Conservation (phyloP, 2,888 invertebrate genomes). For the Acleris sparsana region DNA sequence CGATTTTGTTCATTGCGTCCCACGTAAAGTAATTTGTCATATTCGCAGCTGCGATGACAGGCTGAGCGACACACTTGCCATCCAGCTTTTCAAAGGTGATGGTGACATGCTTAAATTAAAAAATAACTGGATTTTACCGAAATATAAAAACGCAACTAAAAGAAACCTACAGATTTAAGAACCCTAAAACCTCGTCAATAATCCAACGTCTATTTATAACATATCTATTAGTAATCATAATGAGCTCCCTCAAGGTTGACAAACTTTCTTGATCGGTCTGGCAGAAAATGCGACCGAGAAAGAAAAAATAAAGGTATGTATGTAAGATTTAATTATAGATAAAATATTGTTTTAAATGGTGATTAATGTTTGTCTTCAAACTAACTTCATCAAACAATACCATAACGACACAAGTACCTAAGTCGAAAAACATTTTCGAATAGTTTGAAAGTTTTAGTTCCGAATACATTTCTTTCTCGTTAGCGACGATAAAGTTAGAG, state of each 20-base stretch:
- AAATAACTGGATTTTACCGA: too few species aligned
- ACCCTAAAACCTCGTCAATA: too few species aligned
- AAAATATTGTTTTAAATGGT: not conserved
- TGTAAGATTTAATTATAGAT: not conserved
- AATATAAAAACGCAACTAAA: too few species aligned
- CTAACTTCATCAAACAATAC: constrained; percentile 8
- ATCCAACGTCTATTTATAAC: too few species aligned
- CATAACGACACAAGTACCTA: constrained; percentile 24
- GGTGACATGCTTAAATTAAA: too few species aligned
- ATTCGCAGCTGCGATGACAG: constrained; percentile 12
- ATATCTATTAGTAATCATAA: not conserved
- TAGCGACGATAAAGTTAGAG: constrained; percentile 24
- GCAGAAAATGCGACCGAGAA: not conserved
- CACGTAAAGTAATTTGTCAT: constrained; percentile 8
- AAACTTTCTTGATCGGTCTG: not conserved
- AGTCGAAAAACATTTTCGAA: constrained; percentile 18
- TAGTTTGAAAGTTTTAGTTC: constrained; percentile 29
- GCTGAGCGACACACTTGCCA: constrained; percentile 5
- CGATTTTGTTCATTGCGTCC: constrained; percentile 7
- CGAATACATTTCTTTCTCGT: constrained; percentile 28
- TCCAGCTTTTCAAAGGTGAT: constrained; percentile 4
- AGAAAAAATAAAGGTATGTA: not conserved
- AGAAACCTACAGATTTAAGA: too few species aligned
- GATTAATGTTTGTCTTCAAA: constrained; percentile 14
- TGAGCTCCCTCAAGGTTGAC: not conserved